phyloP scores from a whole-genome alignment of 1,140 invertebrate genomes.

The Oncopodura yosiiana region DNA sequence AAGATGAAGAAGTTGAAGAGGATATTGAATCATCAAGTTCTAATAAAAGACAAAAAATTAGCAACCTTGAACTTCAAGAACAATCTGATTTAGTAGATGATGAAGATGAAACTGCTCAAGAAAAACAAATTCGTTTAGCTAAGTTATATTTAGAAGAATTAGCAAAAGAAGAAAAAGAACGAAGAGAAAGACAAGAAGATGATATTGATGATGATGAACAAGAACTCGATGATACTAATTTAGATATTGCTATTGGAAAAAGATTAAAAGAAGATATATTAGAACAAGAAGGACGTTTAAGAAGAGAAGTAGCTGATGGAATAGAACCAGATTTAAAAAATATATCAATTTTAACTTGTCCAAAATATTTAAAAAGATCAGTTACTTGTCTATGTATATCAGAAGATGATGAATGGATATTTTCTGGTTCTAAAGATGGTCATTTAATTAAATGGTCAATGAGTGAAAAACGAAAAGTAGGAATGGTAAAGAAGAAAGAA shows the following conservation, averaged over 20 bases:
- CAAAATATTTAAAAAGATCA: constrained; percentile 61
- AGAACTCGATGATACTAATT: constrained; percentile 55
- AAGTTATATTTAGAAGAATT: constrained; percentile 82
- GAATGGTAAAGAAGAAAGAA: constrained; percentile 37
- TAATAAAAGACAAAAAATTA: constrained; percentile 18
- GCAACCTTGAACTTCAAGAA: constrained; percentile 22
- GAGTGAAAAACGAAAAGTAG: constrained; percentile 41
- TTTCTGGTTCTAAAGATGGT: constrained; percentile 78
- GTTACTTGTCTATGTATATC: constrained; percentile 75
- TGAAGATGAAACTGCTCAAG: constrained; percentile 71
- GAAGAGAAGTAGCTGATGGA: constrained; percentile 58
- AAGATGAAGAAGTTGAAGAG: constrained; percentile 16
- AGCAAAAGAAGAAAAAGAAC: constrained; percentile 64
- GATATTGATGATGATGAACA: constrained; percentile 58
- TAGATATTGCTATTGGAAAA: constrained; percentile 46
- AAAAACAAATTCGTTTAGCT: constrained; percentile 75
- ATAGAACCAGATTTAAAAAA: constrained; percentile 43
- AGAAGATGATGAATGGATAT: constrained; percentile 61
- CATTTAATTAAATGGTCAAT: constrained; percentile 73
- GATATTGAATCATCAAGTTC: neutral
- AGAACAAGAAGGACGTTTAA: constrained; percentile 69
- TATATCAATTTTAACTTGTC: constrained; percentile 47
- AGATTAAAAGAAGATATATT: constrained; percentile 71
- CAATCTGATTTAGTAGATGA: constrained; percentile 42
- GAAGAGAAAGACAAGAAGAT: constrained; percentile 54